Conservation (phyloP, 2,797 vertebrate genomes). For the Sebastes steindachneri region DNA sequence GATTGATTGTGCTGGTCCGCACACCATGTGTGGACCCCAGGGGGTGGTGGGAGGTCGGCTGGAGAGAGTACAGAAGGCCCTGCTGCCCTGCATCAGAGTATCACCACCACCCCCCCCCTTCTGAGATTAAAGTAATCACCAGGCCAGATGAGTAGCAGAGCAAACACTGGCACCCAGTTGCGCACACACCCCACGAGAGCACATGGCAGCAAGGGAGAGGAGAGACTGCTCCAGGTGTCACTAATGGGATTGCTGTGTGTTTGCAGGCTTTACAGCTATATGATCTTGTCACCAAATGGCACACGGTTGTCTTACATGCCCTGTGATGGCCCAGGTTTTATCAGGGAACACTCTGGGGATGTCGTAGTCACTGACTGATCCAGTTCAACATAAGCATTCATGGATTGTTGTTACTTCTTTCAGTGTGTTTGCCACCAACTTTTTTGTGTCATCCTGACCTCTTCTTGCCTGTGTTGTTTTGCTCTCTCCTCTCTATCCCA, state of each 20-base stretch:
- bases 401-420: constrained; percentile 10
- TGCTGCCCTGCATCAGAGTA: constrained; percentile 70
- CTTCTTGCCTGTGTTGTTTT: not conserved
- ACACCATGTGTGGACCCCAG: constrained; percentile 80
- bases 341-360: constrained; percentile 6
- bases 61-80: constrained; percentile 57
- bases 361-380: not conserved
- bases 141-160: constrained; percentile 76
- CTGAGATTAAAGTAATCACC: constrained; percentile 83
- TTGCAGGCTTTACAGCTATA: constrained; percentile 50
- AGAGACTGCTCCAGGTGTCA: constrained; percentile 70
- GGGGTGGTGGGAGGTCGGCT: constrained; percentile 71
- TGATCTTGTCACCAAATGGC: constrained; percentile 67
- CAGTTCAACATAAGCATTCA: constrained; percentile 15
- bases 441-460: not conserved
- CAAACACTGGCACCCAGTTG: constrained; percentile 71
- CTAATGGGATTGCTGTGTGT: constrained; percentile 76
- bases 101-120: constrained; percentile 36
- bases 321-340: constrained; percentile 35
- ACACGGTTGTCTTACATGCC: constrained; percentile 57
- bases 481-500: not conserved
- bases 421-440: not conserved
- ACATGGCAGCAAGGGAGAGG: constrained; percentile 50
- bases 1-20: constrained; percentile 71
- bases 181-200: constrained; percentile 60